Base-by-base conservation (phyloP, 1,140 invertebrate genomes). In the Aradophagus sp. region DNA sequence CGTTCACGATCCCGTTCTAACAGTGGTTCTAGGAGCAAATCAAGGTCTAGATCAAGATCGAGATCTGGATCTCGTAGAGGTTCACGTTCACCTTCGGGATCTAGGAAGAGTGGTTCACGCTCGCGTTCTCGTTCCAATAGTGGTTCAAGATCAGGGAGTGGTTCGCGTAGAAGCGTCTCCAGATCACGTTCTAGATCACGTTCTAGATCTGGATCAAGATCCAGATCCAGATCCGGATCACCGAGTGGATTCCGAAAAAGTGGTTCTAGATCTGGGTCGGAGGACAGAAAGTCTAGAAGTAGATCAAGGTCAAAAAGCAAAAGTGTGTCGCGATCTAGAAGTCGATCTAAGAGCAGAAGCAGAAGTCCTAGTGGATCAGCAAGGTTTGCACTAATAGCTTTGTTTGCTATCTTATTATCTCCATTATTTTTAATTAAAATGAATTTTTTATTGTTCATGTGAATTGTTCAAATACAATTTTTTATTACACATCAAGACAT, bases 41-140 rank as follows among this genome's bases (percentile, higher is more conserved):
- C n/a, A 23, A 67, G 75, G 36, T 87, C 86, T 0, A 84, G 83
- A 23, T 87, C 87, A 27, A 42, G 83, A 27, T 88, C 87, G 31
- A 44, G 72, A 62, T 62, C 56, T 13, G 50, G 50, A 10, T 73
- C 70, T 26, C 58, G 72, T 1, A 53, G 14, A 23, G 41, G 61
- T n/a, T 69, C 75, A 2, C 39, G 61, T 2, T 72, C 68, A 12
- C 72, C 52, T 19, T 74, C 63, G 6, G 59, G 68, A 23, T 74
- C 72, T 1, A 55, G 48, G 45, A 41, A 45, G 14, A 58, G 62
- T 39, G 12, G 38, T 7, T 73, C 68, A 0, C 52, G 58, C 26
- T 80, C 78, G 8, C 63, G 68, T 5, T 86, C 78, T 47, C 80
- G 78, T 59, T 86, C 87, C 0, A 77, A 66, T 11, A 73, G 69